Evolutionary conservation across 2,888 invertebrate species (phyloP).

Genomic region (Blastobasis lacticolella): DNA sequence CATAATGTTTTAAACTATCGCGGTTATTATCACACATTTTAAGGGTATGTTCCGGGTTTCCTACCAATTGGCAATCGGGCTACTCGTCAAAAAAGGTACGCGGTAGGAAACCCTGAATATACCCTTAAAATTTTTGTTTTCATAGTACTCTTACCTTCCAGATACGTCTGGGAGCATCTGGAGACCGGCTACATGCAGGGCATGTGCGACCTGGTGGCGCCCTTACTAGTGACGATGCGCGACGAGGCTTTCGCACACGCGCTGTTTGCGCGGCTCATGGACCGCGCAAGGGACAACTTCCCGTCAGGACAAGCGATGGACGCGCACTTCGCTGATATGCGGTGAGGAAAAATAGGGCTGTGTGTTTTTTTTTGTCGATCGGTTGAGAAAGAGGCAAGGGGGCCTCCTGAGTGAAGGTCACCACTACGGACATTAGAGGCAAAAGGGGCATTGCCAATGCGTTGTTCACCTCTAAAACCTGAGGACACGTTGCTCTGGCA

Average conservation of each 20-base stretch:
- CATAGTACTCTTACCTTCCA: slow-evolving; percentile 31
- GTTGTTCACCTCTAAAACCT: too few relatives aligned
- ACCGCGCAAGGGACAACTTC: slow-evolving; percentile 92
- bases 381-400: background rate
- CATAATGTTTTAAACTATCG: too few relatives aligned
- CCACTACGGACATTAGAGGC: too few relatives aligned
- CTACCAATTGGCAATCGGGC: too few relatives aligned
- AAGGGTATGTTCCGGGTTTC: too few relatives aligned
- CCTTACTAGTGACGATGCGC: slow-evolving; percentile 91
- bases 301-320: slow-evolving; percentile 96
- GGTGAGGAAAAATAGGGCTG: slow-evolving; percentile 48
- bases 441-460: too few relatives aligned
- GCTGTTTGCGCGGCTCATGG: slow-evolving; percentile 93
- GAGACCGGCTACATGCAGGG: slow-evolving; percentile 97
- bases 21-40: too few relatives aligned
- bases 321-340: slow-evolving; percentile 95
- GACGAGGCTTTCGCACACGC: slow-evolving; percentile 94
- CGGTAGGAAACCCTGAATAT: too few relatives aligned
- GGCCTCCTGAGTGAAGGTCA: too few relatives aligned
- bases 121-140: too few relatives aligned
- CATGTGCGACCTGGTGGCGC: slow-evolving; percentile 97
- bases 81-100: too few relatives aligned
- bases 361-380: background rate
- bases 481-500: too few relatives aligned
- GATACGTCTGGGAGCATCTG: slow-evolving; percentile 97